phyloP scores from a whole-genome alignment of 2,113 vertebrate species.

The Varanus komodoensis region DNA sequence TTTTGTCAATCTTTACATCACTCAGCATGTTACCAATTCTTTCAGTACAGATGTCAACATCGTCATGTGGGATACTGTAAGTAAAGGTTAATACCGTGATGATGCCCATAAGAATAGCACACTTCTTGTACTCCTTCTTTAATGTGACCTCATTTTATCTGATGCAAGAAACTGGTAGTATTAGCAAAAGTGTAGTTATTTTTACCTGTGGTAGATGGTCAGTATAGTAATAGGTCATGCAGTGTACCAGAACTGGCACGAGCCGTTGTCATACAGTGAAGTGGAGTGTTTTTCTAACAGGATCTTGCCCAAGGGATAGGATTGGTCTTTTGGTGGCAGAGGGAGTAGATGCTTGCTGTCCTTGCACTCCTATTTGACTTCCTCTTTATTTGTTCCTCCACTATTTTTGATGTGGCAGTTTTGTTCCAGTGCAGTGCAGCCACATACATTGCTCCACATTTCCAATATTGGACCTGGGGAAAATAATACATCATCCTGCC shows the following conservation, averaged over 20 bases:
- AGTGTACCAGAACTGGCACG: background rate
- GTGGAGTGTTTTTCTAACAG: background rate
- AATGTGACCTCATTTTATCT: background rate
- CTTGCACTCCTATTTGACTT: background rate
- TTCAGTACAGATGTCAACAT: constrained; percentile 91
- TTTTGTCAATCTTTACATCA: constrained; percentile 96
- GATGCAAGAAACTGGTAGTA: background rate
- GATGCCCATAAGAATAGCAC: background rate
- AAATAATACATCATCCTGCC: background rate
- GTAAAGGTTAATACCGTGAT: constrained; percentile 61
- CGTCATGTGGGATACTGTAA: constrained; percentile 98
- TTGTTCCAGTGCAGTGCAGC: background rate
- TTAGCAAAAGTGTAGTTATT: background rate
- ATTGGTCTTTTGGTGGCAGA: background rate
- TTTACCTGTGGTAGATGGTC: background rate
- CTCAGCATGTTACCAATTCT: constrained; percentile 95
- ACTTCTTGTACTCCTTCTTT: background rate
- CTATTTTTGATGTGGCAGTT: background rate
- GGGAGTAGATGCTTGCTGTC: no score
- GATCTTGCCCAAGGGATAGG: background rate
- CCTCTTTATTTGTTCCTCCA: background rate
- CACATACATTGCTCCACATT: background rate
- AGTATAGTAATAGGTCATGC: no score
- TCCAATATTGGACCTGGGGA: background rate
- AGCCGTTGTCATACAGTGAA: background rate